phyloP scores from a whole-genome alignment of 23 tunicate species.

The Diplosoma virens region DNA sequence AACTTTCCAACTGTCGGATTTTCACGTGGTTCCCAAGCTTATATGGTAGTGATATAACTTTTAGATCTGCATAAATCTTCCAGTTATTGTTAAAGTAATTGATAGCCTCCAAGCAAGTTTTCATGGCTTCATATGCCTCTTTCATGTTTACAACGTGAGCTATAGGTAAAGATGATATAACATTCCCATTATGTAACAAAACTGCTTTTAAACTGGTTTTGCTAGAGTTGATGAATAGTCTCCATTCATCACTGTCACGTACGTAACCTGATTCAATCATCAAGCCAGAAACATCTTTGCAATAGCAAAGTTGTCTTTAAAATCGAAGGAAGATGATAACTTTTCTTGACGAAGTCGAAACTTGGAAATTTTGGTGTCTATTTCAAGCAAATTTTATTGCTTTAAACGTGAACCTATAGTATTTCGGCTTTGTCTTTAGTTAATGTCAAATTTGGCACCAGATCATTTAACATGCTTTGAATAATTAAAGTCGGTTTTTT shows the following conservation, averaged over 20 bases:
- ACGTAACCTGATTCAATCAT: too few relatives aligned
- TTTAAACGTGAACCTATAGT: constrained; percentile 10
- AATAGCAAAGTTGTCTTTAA: constrained; percentile 12
- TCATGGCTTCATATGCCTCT: not conserved
- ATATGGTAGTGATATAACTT: not conserved
- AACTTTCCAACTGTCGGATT: too few relatives aligned
- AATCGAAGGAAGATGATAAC: not conserved
- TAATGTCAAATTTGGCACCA: constrained; percentile 15
- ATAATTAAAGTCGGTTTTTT: constrained; percentile 2
- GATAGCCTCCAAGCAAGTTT: constrained; percentile 6
- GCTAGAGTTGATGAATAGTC: constrained; percentile 9
- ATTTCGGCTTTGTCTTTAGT: constrained; percentile 17
- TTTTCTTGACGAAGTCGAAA: constrained; percentile 10
- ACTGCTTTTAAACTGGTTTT: not conserved
- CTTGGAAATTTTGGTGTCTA: constrained; percentile 5
- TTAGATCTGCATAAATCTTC: too few relatives aligned
- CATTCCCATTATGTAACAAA: constrained; percentile 9
- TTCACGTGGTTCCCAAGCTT: constrained; percentile 5
- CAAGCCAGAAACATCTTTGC: too few relatives aligned
- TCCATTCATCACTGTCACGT: constrained; percentile 11
- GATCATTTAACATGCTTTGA: constrained; percentile 16
- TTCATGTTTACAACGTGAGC: not conserved
- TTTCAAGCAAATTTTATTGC: constrained; percentile 9
- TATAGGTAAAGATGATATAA: not conserved
- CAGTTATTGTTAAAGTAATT: not conserved